Evolutionary conservation across 53 echinoderm and acorn worm species (phyloP), one percentile per base, ranked within the genome.

Genomic region (Holothuria leucospilota): DNA sequence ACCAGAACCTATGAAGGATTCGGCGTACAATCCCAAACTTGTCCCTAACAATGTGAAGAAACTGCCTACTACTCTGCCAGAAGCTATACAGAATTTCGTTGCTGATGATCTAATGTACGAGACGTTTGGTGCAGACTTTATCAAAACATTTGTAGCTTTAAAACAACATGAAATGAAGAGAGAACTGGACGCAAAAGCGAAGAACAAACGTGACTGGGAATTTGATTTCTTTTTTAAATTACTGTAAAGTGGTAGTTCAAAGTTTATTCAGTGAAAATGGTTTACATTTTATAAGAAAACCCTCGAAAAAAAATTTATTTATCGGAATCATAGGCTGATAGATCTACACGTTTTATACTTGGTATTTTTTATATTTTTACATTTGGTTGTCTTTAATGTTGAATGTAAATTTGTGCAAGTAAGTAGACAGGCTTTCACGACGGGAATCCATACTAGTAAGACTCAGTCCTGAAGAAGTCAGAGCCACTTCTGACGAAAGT

Each of bases 91-190:
- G 30, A 91, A 90, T 8, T 88, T 95, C 26, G 59, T 69, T 20
- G 86, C 56, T 13, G 95, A 95, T 49, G 84, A 83, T 23, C 87
- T 93, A 8, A 87, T 93, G 84, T 56, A 49, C 28, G 85, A 91
- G 14, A 88, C 93, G 5, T 88, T 95, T 13, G 96, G 96, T 8
- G 89, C 88, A 52, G 92, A 89, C 62, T 94, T 94, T 62, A 89
- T 89, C 59, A 92, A 89, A 70, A 85, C 86, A 46, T 89, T 94
- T 62, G 70, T 83, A 26, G 89, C 91, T 6, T 28, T 68, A 6
- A 90, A 90, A 26, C 71, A 80, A 15, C 62, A 86, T 51, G 90
- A 90, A 62, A 62, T 90, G 71, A 79, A 86, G 20, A 69, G 81
- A 23, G 90, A 86, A 71, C 56, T 41, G 59, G 90, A 86, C 11